Evolutionary conservation across 2,797 vertebrate genomes (phyloP).

Genomic region (Gambusia yucatana): DNA sequence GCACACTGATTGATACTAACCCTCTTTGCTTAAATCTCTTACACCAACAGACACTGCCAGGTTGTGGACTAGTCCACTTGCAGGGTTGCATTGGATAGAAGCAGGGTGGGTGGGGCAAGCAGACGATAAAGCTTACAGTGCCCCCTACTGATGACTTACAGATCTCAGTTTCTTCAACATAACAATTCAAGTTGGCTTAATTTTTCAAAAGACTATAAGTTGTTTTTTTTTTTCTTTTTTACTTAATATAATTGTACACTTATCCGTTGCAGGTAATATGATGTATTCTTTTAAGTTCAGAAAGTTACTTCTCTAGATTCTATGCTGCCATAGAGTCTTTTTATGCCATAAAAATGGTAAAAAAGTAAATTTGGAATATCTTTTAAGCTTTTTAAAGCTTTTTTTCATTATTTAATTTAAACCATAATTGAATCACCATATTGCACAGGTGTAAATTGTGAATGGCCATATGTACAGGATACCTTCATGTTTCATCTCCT

Average conservation of each 20-base stretch:
- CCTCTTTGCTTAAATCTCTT: conserved; percentile 77
- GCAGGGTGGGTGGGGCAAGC: conserved; percentile 8
- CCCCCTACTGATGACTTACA: conserved; percentile 76
- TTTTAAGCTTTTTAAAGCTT: background rate
- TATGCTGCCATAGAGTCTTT: background rate
- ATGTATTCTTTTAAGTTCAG: background rate
- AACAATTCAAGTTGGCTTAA: background rate
- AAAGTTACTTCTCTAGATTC: background rate
- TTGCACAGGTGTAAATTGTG: background rate
- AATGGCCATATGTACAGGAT: background rate
- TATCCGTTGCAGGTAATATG: background rate
- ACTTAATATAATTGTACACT: background rate
- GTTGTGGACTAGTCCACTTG: conserved; percentile 44
- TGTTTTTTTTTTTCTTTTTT: too few species aligned
- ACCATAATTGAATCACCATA: background rate
- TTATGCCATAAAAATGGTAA: background rate
- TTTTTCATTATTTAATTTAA: background rate
- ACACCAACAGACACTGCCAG: conserved; percentile 55
- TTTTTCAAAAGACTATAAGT: background rate
- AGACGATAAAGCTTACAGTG: conserved; percentile 76
- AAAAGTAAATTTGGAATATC: background rate
- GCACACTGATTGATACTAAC: conserved; percentile 78
- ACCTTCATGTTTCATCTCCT: background rate
- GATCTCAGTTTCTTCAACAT: background rate
- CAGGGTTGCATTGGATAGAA: conserved; percentile 27